Conservation (phyloP, 2,113 vertebrate genomes). For the Conger conger region DNA sequence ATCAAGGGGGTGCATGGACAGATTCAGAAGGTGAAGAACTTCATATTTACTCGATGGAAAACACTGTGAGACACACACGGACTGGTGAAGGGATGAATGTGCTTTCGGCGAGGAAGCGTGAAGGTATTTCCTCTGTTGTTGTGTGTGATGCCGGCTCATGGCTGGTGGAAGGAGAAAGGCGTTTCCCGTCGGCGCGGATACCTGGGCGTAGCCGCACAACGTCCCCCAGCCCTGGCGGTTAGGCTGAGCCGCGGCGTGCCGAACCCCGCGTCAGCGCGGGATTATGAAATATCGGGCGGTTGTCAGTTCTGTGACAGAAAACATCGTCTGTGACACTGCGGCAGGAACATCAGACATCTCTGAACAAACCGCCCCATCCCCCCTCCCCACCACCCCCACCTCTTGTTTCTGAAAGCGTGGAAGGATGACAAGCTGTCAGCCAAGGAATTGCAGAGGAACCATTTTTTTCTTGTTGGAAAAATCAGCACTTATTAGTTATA, state of each 20-base stretch:
- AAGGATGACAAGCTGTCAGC: neutral
- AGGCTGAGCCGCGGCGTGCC: neutral
- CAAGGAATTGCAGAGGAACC: conserved; percentile 9
- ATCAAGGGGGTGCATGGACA: too few species aligned
- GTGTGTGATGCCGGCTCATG: neutral
- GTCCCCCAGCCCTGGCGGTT: neutral
- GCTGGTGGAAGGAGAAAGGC: neutral
- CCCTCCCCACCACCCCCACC: too few species aligned
- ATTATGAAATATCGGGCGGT: conserved; percentile 5
- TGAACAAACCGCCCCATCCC: neutral
- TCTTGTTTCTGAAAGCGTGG: neutral
- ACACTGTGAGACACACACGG: too few species aligned
- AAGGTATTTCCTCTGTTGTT: neutral
- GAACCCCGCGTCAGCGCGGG: neutral
- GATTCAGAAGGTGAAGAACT: neutral
- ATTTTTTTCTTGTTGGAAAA: conserved; percentile 12
- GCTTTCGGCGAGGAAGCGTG: neutral
- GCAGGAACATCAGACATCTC: neutral
- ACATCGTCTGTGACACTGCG: conserved; percentile 20
- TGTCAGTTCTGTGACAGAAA: conserved; percentile 14
- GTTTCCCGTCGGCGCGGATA: neutral
- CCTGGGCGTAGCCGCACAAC: neutral
- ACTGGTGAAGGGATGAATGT: too few species aligned
- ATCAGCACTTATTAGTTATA: conserved; percentile 21
- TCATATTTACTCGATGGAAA: neutral